A percentile compares a stretch with the other conserved stretches of the same genome.
Conservation (phyloP, 1,140 invertebrate species). For the Nasonia vitripennis region DNA sequence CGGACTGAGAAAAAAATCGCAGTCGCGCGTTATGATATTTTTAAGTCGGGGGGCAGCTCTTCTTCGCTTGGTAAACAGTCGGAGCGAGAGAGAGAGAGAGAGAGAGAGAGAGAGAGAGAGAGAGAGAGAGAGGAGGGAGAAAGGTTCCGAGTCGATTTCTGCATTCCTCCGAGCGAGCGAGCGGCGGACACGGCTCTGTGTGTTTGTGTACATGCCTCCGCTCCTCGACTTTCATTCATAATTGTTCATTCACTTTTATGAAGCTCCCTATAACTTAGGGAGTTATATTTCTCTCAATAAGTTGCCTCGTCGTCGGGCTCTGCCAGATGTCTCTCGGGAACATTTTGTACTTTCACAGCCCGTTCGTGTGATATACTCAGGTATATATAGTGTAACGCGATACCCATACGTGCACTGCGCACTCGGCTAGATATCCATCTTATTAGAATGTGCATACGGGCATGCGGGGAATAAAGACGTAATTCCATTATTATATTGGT, state of each 20-base stretch:
- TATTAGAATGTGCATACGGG: neutral
- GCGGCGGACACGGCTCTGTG: neutral
- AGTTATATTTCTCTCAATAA: conserved; percentile 26
- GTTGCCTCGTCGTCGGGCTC: neutral
- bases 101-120: conserved; percentile 14
- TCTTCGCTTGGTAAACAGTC: conserved; percentile 23
- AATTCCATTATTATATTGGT: neutral
- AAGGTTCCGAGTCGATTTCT: conserved; percentile 44
- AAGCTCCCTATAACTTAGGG: conserved; percentile 38
- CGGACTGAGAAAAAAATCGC: conserved; percentile 32
- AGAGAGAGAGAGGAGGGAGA: conserved; percentile 16
- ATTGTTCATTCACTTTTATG: conserved; percentile 52
- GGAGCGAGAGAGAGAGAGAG: conserved; percentile 10
- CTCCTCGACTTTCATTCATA: conserved; percentile 52
- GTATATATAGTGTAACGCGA: neutral
- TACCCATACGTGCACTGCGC: neutral
- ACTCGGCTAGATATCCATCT: neutral
- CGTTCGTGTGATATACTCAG: neutral
- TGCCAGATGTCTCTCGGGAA: neutral
- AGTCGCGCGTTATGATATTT: conserved; percentile 45
- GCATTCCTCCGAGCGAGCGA: conserved; percentile 38
- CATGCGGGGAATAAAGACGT: too few species aligned
- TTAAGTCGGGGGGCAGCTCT: conserved; percentile 32
- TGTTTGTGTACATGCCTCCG: neutral
- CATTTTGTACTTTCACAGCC: neutral